Percentiles rank a stretch among this genome's conserved stretches.
Evolutionary conservation across 2,888 invertebrate genomes (phyloP).

Genomic region (Nasonovia ribisnigri): DNA sequence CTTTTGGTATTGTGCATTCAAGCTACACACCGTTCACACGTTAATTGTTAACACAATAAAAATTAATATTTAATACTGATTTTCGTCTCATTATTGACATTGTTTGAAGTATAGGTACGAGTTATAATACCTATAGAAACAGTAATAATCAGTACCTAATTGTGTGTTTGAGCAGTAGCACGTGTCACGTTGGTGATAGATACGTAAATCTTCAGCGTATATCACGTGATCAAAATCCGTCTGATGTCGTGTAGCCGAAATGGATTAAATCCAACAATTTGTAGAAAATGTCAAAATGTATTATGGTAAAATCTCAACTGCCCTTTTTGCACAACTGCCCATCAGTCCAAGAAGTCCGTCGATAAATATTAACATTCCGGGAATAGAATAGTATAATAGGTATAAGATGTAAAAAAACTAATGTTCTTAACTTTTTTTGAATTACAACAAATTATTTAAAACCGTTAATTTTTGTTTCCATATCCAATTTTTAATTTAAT

Average conservation of each 20-base stretch:
- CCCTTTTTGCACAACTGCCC: too few species aligned
- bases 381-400: too few species aligned
- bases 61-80: neutral
- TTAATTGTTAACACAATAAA: neutral
- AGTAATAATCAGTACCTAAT: neutral
- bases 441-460: too few species aligned
- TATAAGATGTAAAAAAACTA: too few species aligned
- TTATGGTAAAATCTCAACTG: too few species aligned
- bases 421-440: too few species aligned
- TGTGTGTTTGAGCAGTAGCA: neutral
- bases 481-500: too few species aligned
- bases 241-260: neutral
- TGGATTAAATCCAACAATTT: neutral
- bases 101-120: neutral
- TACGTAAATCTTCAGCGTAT: neutral
- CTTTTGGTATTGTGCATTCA: neutral
- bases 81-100: neutral
- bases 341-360: too few species aligned
- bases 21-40: neutral
- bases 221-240: neutral
- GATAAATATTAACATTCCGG: too few species aligned
- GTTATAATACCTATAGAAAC: neutral
- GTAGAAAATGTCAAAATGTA: too few species aligned
- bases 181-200: neutral
- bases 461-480: too few species aligned